Conservation (phyloP, 2,797 vertebrate species). For the Schizopygopsis malacanthus region DNA sequence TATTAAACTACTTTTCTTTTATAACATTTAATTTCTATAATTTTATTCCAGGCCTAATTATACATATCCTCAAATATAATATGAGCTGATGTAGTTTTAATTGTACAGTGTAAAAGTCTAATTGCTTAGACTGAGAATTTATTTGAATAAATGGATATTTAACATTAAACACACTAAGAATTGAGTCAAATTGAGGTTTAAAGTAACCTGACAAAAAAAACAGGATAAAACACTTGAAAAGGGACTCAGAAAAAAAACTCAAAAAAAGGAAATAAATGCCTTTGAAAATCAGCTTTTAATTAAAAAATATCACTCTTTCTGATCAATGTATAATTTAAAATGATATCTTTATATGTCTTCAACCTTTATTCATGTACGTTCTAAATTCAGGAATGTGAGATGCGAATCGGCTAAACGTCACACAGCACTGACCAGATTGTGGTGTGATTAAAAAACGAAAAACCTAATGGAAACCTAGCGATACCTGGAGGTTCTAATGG, state of each 20-base stretch:
- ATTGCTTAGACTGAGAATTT: neutral
- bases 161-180: neutral
- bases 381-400: neutral
- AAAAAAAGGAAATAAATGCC: neutral
- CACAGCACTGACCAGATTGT: neutral
- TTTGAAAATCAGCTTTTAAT: neutral
- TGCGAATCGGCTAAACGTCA: neutral
- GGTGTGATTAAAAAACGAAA: neutral
- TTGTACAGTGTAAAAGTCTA: neutral
- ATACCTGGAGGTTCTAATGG: neutral
- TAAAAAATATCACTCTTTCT: neutral
- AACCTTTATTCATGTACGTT: neutral
- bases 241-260: no score
- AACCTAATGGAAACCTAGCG: neutral
- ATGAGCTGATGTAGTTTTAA: neutral
- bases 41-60: neutral
- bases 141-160: neutral
- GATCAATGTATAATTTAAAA: neutral
- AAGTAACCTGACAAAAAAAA: neutral
- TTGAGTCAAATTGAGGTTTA: neutral
- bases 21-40: neutral
- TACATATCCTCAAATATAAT: neutral
- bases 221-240: neutral
- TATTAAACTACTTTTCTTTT: no score
- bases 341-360: neutral